Percentiles rank a stretch among this genome's conserved stretches.
Evolutionary conservation across 2,888 invertebrate genomes (phyloP).

Genomic region (Pristionchus entomophagus): DNA sequence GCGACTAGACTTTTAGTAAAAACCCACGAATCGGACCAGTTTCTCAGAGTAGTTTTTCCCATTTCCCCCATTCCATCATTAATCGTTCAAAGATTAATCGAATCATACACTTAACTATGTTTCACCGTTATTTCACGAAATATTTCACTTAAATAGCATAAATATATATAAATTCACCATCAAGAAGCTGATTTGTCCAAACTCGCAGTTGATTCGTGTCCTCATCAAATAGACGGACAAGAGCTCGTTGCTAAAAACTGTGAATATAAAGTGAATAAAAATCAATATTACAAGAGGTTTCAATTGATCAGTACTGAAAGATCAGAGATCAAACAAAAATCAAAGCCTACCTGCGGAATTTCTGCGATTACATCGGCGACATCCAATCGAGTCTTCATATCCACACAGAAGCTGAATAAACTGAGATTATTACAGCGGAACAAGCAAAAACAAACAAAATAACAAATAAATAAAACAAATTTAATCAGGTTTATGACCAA

Average conservation of each 20-base stretch:
- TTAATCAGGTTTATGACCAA: conserved; percentile 27
- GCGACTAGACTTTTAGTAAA: too few relatives aligned
- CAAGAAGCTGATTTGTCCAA: conserved; percentile 21
- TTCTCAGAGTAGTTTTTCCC: too few relatives aligned
- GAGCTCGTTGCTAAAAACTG: conserved; percentile 35
- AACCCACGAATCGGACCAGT: too few relatives aligned
- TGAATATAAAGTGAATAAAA: too few relatives aligned
- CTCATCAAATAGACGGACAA: conserved; percentile 33
- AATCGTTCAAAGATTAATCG: too few relatives aligned
- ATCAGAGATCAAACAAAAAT: not conserved
- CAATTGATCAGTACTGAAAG: not conserved
- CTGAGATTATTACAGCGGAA: not conserved
- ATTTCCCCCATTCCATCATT: too few relatives aligned
- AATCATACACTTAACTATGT: too few relatives aligned
- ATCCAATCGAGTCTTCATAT: conserved; percentile 43
- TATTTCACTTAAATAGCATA: too few relatives aligned
- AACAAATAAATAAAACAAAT: not conserved
- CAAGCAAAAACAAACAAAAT: not conserved
- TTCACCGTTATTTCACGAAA: too few relatives aligned
- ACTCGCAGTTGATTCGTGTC: conserved; percentile 25
- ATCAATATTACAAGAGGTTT: too few relatives aligned
- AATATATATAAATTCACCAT: not conserved
- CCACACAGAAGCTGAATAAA: not conserved
- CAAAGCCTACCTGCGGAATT: conserved; percentile 32
- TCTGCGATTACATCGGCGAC: conserved; percentile 43